Evolutionary conservation across 2,113 vertebrate species (phyloP).

Genomic region (Leucoraja erinaceus): DNA sequence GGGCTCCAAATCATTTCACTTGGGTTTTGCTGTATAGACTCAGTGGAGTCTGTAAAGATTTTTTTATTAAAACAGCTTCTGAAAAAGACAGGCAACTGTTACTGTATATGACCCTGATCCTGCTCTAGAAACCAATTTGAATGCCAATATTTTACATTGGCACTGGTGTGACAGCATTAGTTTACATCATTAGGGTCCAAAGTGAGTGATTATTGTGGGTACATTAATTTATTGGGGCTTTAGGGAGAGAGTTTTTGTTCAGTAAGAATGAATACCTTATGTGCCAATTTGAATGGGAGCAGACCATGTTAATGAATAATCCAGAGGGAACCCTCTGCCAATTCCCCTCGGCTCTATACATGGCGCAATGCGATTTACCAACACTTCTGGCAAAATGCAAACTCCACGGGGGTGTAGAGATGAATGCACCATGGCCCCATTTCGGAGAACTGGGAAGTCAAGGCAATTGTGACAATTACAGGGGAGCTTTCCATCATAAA

Average conservation of each 20-base stretch:
- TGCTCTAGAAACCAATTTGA: neutral
- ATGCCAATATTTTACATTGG: neutral
- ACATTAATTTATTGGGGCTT: neutral
- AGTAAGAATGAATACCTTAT: neutral
- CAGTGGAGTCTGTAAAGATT: neutral
- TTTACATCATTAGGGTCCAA: neutral
- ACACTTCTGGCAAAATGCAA: neutral
- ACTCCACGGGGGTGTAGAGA: neutral
- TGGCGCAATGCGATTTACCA: neutral
- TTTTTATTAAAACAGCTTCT: neutral
- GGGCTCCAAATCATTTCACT: neutral
- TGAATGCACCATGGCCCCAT: neutral
- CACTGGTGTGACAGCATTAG: neutral
- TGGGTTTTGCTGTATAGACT: neutral
- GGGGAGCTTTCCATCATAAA: neutral
- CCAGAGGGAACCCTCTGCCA: neutral
- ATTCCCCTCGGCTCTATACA: neutral
- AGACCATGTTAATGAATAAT: neutral
- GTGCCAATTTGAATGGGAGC: neutral
- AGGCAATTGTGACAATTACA: neutral
- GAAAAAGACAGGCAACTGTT: constrained; percentile 4
- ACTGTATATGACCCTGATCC: neutral
- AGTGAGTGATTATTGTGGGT: neutral
- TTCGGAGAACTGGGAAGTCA: neutral
- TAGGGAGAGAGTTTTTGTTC: neutral